A percentile compares a stretch with the other conserved stretches of the same genome.
Conservation (phyloP, 2,888 invertebrate genomes). For the Ctenicera cuprea region DNA sequence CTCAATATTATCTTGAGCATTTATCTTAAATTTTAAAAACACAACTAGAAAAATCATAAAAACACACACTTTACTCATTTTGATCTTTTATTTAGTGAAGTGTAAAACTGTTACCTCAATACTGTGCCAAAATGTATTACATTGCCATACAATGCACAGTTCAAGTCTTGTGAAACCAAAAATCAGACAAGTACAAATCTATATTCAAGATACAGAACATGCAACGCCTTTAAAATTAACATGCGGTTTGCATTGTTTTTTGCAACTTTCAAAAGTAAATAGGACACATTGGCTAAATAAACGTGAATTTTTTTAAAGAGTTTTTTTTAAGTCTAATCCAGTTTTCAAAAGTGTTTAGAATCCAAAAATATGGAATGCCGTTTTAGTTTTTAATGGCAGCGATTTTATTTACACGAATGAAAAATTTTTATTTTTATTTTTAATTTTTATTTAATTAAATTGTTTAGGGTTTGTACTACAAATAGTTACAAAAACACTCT, state of each 20-base stretch:
- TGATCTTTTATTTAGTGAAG: background rate
- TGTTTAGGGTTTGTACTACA: too few species aligned
- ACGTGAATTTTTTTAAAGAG: background rate
- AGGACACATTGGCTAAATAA: background rate
- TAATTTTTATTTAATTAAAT: too few species aligned
- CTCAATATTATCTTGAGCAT: conserved; percentile 48
- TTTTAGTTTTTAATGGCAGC: too few species aligned
- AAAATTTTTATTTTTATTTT: too few species aligned
- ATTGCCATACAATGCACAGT: background rate
- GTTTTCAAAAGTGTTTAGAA: too few species aligned
- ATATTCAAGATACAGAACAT: conserved; percentile 13
- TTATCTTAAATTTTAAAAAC: background rate
- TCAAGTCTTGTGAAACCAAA: conserved; percentile 7
- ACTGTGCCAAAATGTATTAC: conserved; percentile 7
- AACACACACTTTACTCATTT: conserved; percentile 14
- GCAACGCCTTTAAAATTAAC: conserved; percentile 10
- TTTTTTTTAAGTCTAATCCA: too few species aligned
- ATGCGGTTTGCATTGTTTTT: background rate
- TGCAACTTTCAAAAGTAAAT: conserved; percentile 11
- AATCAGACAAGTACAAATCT: conserved; percentile 14
- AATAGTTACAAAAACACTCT: too few species aligned
- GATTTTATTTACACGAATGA: too few species aligned
- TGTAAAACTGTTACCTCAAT: conserved; percentile 3
- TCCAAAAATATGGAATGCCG: too few species aligned
- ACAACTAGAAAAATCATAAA: conserved; percentile 19